Evolutionary conservation across 2,113 vertebrate genomes (phyloP).

Genomic region (Phylloscopus trochilus): DNA sequence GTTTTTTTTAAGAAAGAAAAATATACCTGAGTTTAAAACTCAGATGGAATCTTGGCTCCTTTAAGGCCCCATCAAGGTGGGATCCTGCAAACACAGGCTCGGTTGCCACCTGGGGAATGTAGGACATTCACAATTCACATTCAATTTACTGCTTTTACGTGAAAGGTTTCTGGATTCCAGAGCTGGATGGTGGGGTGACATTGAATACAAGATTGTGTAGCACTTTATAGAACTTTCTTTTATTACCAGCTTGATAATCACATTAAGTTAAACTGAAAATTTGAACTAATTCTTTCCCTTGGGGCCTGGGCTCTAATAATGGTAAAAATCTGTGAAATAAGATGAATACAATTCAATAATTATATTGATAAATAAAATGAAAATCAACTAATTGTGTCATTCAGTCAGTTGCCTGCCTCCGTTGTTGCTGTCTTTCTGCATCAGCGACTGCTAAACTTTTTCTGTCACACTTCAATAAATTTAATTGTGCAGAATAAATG

Average conservation of each 20-base stretch:
- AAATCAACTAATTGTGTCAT: slow-evolving; percentile 89
- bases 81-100: background rate
- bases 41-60: background rate
- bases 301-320: slow-evolving; percentile 67
- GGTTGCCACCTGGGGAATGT: background rate
- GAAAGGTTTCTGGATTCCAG: slow-evolving; percentile 60
- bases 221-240: slow-evolving; percentile 70
- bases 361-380: slow-evolving; percentile 94
- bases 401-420: slow-evolving; percentile 80
- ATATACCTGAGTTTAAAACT: background rate
- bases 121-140: slow-evolving; percentile 50
- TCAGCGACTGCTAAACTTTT: slow-evolving; percentile 88
- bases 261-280: slow-evolving; percentile 74
- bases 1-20: background rate
- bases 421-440: slow-evolving; percentile 86
- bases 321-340: slow-evolving; percentile 84
- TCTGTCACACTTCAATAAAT: slow-evolving; percentile 99
- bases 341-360: slow-evolving; percentile 87
- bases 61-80: background rate
- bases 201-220: slow-evolving; percentile 68
- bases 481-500: slow-evolving; percentile 99
- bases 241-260: slow-evolving; percentile 72
- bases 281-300: slow-evolving; percentile 75
- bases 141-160: slow-evolving; percentile 59
- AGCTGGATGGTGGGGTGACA: slow-evolving; percentile 48